Percentiles rank a stretch among this genome's conserved stretches.
Evolutionary conservation across 2,797 vertebrate genomes (phyloP).

Genomic region (Euphonia xanthogaster): DNA sequence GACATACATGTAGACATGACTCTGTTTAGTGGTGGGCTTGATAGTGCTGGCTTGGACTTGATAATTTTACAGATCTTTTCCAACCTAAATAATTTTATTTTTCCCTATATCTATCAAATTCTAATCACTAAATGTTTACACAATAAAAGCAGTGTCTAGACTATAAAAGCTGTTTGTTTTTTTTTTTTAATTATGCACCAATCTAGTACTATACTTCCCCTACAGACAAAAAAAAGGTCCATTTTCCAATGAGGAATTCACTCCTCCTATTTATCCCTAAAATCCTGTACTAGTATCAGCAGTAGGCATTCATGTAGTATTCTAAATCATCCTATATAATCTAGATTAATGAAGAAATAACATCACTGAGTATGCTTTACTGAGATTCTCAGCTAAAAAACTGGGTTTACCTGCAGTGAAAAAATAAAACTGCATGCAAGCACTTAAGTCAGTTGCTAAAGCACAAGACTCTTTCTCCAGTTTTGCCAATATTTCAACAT

Average conservation of each 20-base stretch:
- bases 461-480: slow-evolving; percentile 12
- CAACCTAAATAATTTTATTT: background rate
- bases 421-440: background rate
- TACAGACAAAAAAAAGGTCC: background rate
- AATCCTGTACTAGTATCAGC: background rate
- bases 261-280: background rate
- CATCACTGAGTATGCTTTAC: background rate
- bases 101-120: background rate
- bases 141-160: background rate
- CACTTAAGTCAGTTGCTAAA: background rate
- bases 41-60: background rate
- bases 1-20: background rate
- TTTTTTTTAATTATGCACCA: background rate
- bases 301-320: background rate
- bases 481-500: slow-evolving; percentile 45
- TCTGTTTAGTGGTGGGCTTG: background rate
- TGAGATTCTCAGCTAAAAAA: background rate
- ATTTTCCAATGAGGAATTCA: background rate
- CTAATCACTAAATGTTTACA: background rate
- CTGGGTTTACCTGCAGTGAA: background rate
- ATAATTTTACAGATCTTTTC: background rate
- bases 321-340: background rate
- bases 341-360: background rate
- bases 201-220: background rate
- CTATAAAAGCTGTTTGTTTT: background rate